Percentiles rank a stretch among this genome's conserved stretches.
Conservation (phyloP, 1,140 invertebrate species). For the Telenomus remus region DNA sequence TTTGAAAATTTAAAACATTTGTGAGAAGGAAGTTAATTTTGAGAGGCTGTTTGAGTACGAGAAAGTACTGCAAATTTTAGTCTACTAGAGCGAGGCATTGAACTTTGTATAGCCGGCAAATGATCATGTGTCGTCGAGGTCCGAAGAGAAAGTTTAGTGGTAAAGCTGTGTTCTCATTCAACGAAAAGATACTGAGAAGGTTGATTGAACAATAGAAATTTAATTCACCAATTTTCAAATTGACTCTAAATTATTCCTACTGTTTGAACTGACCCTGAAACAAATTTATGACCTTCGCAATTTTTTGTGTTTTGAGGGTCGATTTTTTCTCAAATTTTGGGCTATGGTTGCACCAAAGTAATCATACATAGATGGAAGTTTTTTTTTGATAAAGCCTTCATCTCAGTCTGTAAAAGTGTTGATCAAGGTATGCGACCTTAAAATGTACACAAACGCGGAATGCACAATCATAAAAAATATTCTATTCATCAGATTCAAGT, state of each 20-base stretch:
- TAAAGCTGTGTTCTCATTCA: slow-evolving; percentile 40
- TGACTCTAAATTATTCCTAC: no score
- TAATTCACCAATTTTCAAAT: slow-evolving; percentile 4
- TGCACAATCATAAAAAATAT: slow-evolving; percentile 2
- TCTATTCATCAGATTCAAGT: neutral
- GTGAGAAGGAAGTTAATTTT: neutral
- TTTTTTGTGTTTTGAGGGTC: no score
- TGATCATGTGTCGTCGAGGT: slow-evolving; percentile 15
- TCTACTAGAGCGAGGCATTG: slow-evolving; percentile 39
- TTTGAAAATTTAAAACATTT: no score
- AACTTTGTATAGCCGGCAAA: slow-evolving; percentile 50
- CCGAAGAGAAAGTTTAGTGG: no score
- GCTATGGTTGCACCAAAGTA: no score
- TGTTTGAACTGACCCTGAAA: no score
- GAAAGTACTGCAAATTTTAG: slow-evolving; percentile 25
- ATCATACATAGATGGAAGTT: no score
- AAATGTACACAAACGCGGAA: slow-evolving; percentile 1
- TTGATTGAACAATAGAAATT: slow-evolving; percentile 1
- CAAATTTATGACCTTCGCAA: no score
- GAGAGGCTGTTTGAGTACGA: slow-evolving; percentile 10
- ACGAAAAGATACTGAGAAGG: slow-evolving; percentile 15
- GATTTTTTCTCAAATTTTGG: no score
- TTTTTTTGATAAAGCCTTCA: no score
- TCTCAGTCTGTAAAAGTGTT: neutral
- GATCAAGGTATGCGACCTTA: neutral